Conservation (phyloP, 2,888 invertebrate species). For the Morinoia aosen region DNA sequence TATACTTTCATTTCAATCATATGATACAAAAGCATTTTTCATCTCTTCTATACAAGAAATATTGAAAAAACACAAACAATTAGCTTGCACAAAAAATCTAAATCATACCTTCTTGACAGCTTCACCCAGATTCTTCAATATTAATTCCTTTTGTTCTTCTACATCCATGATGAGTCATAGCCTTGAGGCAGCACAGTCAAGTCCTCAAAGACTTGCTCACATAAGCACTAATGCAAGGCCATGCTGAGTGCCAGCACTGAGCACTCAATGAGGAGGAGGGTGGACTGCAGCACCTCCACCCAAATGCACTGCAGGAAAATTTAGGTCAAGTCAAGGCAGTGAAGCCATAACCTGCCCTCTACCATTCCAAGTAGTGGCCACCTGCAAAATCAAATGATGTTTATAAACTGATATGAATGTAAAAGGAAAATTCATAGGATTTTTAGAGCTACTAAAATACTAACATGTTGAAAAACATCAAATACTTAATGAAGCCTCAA, state of each 20-base stretch:
- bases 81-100: neutral
- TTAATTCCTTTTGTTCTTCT: constrained; percentile 44
- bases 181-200: neutral
- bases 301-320: neutral
- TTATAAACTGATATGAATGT: neutral
- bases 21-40: neutral
- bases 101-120: constrained; percentile 31
- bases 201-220: neutral
- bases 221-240: neutral
- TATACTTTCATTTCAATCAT: neutral
- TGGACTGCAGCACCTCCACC: neutral
- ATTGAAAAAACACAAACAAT: neutral
- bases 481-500: too few species aligned
- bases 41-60: neutral
- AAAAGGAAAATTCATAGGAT: neutral
- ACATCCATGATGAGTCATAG: constrained; percentile 39
- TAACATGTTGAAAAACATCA: too few species aligned
- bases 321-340: neutral
- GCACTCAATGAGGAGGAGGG: neutral
- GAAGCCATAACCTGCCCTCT: neutral
- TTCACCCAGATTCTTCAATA: constrained; percentile 44
- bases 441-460: neutral
- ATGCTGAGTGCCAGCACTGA: neutral
- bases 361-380: neutral
- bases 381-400: neutral